Percentiles rank a stretch among this genome's conserved stretches.
Conservation (phyloP, 2,888 invertebrate genomes). For the Suillia variegata region DNA sequence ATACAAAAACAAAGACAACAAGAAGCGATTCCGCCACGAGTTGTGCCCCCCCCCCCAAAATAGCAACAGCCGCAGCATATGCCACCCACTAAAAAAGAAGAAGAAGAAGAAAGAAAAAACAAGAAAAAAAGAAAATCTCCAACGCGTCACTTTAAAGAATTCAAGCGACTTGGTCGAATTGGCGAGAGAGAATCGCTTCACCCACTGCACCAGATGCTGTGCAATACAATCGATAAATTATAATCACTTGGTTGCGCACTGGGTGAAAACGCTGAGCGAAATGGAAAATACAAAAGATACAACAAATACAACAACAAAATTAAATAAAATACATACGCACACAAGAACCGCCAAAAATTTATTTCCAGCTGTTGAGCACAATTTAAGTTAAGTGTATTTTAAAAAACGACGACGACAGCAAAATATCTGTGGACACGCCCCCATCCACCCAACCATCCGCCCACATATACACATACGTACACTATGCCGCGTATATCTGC, state of each 20-base stretch:
- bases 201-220: constrained; percentile 32
- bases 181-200: too few species aligned
- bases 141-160: too few species aligned
- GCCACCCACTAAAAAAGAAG: constrained; percentile 5
- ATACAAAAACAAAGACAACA: too few species aligned
- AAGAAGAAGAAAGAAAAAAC: not conserved
- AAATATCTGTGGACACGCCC: constrained; percentile 31
- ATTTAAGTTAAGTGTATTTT: constrained; percentile 46
- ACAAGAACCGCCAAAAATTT: constrained; percentile 26
- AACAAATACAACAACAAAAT: constrained; percentile 21
- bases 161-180: too few species aligned
- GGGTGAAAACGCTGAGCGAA: not conserved
- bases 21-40: too few species aligned
- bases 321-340: constrained; percentile 24
- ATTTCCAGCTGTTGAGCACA: constrained; percentile 48
- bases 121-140: too few species aligned
- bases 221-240: constrained; percentile 39
- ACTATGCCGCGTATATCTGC: too few species aligned
- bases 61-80: constrained; percentile 29
- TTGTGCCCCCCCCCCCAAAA: too few species aligned
- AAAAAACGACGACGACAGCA: constrained; percentile 10
- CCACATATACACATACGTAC: too few species aligned
- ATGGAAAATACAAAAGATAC: constrained; percentile 8
- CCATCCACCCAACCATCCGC: constrained; percentile 15
- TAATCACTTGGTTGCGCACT: constrained; percentile 27